These are phyloP conservation scores for Hermatobates lingyangjiaoensis DNA, from an alignment of 1,140 invertebrate genomes.

Conservation along the genomic window DNA sequence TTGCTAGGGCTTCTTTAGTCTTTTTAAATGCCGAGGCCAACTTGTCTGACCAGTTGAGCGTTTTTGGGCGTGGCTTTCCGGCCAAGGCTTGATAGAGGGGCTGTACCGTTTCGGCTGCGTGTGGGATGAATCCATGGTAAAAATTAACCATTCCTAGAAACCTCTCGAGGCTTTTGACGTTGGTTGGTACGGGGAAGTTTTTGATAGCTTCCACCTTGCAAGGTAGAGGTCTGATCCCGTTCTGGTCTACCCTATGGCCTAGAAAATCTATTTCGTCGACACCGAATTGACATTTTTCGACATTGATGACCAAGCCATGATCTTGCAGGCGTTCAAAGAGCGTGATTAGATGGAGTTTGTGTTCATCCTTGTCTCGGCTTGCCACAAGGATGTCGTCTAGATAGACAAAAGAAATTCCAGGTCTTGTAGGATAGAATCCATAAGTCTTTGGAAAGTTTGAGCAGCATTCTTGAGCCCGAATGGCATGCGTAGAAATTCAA, in stretches of 20 bases:
- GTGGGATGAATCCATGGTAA: conserved; percentile 18
- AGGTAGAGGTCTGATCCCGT: conserved; percentile 16
- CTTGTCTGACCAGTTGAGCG: conserved; percentile 10
- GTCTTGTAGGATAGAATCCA: conserved; percentile 13
- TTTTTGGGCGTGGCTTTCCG: conserved; percentile 7
- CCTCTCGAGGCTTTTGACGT: conserved; percentile 12
- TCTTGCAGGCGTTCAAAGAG: conserved; percentile 3
- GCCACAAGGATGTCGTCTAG: conserved; percentile 34
- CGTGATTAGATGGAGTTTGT: conserved; percentile 8
- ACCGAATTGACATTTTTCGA: conserved; percentile 16
- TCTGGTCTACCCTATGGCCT: conserved; percentile 17
- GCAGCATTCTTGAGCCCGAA: conserved; percentile 10
- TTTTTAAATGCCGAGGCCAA: conserved; percentile 12
- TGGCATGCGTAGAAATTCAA: too few relatives aligned
- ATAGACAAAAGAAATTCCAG: conserved; percentile 24
- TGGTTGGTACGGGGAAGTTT: conserved; percentile 16
- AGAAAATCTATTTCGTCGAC: conserved; percentile 17
- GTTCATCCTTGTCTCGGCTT: conserved; percentile 18
- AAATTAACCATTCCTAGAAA: conserved; percentile 22
- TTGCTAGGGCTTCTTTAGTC: conserved; percentile 6
- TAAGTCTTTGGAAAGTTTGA: conserved; percentile 13
- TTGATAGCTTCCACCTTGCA: conserved; percentile 16
- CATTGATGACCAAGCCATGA: conserved; percentile 6
- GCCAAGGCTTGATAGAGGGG: conserved; percentile 10
- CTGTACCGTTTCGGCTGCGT: conserved; percentile 9